Evolutionary conservation across 2,797 vertebrate genomes (phyloP), one percentile per base, ranked within the genome.

Genomic region (Danio albolineatus): DNA sequence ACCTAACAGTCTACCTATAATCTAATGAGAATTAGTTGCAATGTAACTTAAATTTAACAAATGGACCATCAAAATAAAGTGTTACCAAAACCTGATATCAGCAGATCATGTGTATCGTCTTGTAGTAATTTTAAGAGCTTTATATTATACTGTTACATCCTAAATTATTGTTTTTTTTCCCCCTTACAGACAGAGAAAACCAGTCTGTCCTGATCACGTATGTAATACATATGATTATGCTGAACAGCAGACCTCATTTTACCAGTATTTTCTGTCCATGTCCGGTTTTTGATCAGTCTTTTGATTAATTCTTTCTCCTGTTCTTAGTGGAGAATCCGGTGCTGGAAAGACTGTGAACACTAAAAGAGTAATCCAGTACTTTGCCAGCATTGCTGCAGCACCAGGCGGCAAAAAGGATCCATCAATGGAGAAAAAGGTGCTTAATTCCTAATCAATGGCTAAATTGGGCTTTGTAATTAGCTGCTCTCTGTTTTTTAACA

Each of bases 331-430:
- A 90, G 94, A 95, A 92, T 95, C 94, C 0, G 94, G 94, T 64
- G 94, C 94, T 7, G 94, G 94, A 51, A 95, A 95, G 89, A 95
- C 94, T 0, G 94, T 95, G 74, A 95, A 95, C 87, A 95, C 94
- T 76, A 95, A 95, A 85, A 87, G 94, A 73, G 94, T 95, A 80
- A 95, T 95, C 81, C 94, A 95, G 8, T 95, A 95, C 79, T 95
- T 95, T 36, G 93, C 94, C 4, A 92, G 91, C 43, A 96, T 96
- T 2, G 96, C 96, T 0, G 94, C 96, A 61, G 93, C 94, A 21
- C 2, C 51, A 0, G 78, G 93, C 0, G 94, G 95, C 51, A 96
- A 96, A 85, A 96, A 96, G 84, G 95, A 96, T 0, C 78, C 85
- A 65, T 81, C 81, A n/a, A 83, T 81, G 39, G 83, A 93, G 14